Percentiles rank a stretch among this genome's conserved stretches.
Conservation (phyloP, 2,797 vertebrate genomes). For the Hemibagrus guttatus region DNA sequence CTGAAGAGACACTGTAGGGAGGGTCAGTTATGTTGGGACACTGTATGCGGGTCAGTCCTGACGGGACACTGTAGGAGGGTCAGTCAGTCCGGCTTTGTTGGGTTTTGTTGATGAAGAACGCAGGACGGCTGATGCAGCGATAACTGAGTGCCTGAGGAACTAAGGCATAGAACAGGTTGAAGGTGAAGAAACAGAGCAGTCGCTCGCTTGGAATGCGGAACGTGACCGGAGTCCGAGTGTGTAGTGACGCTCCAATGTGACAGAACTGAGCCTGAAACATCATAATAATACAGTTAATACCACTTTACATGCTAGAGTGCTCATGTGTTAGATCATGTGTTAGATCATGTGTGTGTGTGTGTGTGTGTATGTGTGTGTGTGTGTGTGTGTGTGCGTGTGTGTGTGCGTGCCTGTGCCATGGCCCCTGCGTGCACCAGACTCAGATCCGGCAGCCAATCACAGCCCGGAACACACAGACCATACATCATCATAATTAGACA, state of each 20-base stretch:
- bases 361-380: not conserved
- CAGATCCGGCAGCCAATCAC: constrained; percentile 89
- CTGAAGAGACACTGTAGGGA: not conserved
- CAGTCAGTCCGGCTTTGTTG: constrained; percentile 77
- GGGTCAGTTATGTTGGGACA: no score
- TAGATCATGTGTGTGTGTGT: not conserved
- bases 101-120: constrained; percentile 82
- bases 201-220: constrained; percentile 86
- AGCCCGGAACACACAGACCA: constrained; percentile 87
- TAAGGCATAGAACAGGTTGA: constrained; percentile 84
- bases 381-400: not conserved
- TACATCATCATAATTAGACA: constrained; percentile 84
- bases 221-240: constrained; percentile 90
- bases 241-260: constrained; percentile 91
- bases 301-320: not conserved
- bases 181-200: constrained; percentile 80
- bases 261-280: constrained; percentile 87
- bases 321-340: not conserved
- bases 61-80: constrained; percentile 10
- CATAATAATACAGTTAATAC: not conserved
- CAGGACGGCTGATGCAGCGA: constrained; percentile 82
- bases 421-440: constrained; percentile 89
- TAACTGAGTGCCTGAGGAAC: constrained; percentile 89
- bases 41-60: not conserved
- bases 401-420: constrained; percentile 83